These are phyloP conservation scores for Phalanger gymnotis DNA, from an alignment of 2,797 vertebrate genomes.

Conservation along the genomic window DNA sequence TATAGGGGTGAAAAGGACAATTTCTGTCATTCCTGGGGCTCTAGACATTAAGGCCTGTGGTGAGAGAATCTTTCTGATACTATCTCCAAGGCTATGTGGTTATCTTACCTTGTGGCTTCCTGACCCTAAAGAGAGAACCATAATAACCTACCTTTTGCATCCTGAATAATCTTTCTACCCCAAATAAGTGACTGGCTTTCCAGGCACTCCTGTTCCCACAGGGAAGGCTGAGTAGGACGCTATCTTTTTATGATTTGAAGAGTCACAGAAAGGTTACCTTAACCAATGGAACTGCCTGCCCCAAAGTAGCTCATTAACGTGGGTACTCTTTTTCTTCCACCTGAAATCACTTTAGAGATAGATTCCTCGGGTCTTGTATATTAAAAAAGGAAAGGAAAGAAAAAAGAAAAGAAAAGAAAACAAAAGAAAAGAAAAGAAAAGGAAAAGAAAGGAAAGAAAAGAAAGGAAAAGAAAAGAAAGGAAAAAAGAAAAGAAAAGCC, in stretches of 20 bases:
- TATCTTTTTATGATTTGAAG: background rate
- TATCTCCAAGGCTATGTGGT: background rate
- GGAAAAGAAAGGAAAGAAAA: too few relatives aligned
- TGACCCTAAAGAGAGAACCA: background rate
- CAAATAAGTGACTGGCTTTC: background rate
- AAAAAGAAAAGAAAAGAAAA: too few relatives aligned
- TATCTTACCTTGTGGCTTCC: background rate
- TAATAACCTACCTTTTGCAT: background rate
- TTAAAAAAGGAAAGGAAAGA: background rate
- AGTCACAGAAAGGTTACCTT: background rate
- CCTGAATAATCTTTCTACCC: background rate
- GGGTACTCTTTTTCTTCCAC: background rate
- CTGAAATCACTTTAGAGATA: background rate
- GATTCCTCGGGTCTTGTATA: background rate
- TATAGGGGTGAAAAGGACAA: slow-evolving; percentile 7
- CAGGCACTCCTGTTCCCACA: background rate
- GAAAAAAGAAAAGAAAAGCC: background rate
- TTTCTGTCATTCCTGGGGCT: slow-evolving; percentile 46
- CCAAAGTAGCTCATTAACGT: background rate
- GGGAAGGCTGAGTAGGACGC: background rate
- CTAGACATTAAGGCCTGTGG: background rate
- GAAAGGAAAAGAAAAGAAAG: too few relatives aligned
- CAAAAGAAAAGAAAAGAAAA: too few relatives aligned
- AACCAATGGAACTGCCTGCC: background rate
- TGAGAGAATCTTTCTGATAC: background rate